Evolutionary conservation across 2,888 invertebrate species (phyloP).

Genomic region (Crioceris asparagi): DNA sequence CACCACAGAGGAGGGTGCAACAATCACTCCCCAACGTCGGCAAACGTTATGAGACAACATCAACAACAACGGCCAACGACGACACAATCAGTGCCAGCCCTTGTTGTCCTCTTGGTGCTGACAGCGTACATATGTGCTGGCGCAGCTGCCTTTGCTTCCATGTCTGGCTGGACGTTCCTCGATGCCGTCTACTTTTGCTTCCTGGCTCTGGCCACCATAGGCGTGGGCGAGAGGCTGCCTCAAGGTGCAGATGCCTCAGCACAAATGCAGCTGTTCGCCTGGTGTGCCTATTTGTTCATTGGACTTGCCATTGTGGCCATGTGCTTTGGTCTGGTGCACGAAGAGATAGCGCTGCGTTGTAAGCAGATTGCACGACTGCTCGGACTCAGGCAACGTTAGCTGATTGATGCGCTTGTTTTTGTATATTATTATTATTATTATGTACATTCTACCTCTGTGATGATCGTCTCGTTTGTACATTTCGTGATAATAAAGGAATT

Average conservation of each 20-base stretch:
- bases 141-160: conserved; percentile 65
- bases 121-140: conserved; percentile 65
- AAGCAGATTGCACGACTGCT: conserved; percentile 59
- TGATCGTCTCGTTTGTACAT: too few relatives aligned
- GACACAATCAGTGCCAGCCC: conserved; percentile 47
- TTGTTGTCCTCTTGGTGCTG: conserved; percentile 52
- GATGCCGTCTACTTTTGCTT: conserved; percentile 81
- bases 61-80: conserved; percentile 28
- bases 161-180: conserved; percentile 58
- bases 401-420: conserved; percentile 1
- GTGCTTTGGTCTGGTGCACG: conserved; percentile 75
- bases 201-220: conserved; percentile 73
- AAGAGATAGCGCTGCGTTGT: conserved; percentile 65
- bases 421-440: too few relatives aligned
- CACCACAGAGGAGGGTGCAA: conserved; percentile 22
- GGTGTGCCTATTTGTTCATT: conserved; percentile 67
- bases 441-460: too few relatives aligned
- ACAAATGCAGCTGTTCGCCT: conserved; percentile 65
- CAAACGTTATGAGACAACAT: conserved; percentile 35
- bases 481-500: too few relatives aligned
- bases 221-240: conserved; percentile 53
- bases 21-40: conserved; percentile 22
- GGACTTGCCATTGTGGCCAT: conserved; percentile 74
- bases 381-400: conserved; percentile 51
- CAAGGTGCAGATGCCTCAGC: conserved; percentile 38